Conservation (phyloP, 2,113 vertebrate species). For the Guaruba guarouba region DNA sequence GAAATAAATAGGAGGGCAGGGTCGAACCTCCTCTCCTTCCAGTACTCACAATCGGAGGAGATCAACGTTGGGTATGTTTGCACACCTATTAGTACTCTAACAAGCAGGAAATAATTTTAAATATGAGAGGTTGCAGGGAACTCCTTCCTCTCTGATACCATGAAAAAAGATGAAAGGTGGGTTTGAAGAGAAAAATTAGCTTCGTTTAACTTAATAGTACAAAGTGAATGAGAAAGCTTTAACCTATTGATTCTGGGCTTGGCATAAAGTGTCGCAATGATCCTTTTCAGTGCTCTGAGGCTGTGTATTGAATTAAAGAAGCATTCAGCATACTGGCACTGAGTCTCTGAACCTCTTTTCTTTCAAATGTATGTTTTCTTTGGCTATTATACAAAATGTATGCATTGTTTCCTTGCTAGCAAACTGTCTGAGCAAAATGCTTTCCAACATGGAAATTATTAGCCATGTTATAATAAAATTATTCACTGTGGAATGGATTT, state of each 20-base stretch:
- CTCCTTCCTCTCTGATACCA: background rate
- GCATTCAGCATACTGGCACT: rapidly evolving
- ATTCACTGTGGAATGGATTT: background rate
- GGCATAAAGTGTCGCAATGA: background rate
- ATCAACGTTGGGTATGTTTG: background rate
- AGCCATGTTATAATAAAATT: background rate
- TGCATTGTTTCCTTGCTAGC: background rate
- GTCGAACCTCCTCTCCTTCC: background rate
- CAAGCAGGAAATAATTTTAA: background rate
- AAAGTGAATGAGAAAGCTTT: background rate
- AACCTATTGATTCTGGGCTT: background rate
- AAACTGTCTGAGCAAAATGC: background rate
- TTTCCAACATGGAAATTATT: background rate
- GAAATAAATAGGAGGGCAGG: background rate
- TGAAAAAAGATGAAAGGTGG: background rate
- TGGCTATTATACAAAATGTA: background rate
- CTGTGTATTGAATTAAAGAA: background rate
- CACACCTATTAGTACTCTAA: background rate
- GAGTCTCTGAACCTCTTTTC: background rate
- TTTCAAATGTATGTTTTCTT: background rate
- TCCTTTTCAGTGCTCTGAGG: background rate
- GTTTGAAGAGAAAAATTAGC: background rate
- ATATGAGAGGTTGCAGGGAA: background rate
- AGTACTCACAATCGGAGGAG: background rate
- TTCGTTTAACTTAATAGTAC: background rate